Evolutionary conservation across 2,888 invertebrate species (phyloP), one percentile per base, ranked within the genome.

Genomic region (Cyaniris semiargus): DNA sequence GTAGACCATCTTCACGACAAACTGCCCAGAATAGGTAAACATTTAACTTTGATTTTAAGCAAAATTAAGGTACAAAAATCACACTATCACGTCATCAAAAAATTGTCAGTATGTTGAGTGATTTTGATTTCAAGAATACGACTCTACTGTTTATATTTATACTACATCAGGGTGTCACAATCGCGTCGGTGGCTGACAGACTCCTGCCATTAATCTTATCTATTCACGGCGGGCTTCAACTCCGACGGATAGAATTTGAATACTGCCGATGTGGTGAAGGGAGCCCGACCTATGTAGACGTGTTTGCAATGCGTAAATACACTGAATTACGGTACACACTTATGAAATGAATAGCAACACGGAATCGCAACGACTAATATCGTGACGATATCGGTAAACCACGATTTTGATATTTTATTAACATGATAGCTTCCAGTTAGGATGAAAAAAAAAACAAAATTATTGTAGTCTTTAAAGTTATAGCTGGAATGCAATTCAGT

Each of bases 171-270:
- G 78, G 79, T 76, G 80, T 78, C 80, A 77, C 79, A 80, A 80
- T 80, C 82, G 82, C 85, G 85, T 86, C 85, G 84, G 85, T 84
- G 83, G 83, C 84, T 81, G 84, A 82, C 85, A 82, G 84, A 82
- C 85, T 82, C 80, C 84, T 80, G 83, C 86, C 85, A 89, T 89
- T 89, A 88, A 90, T 89, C 89, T 89, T 89, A 89, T 89, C 89
- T 88, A 90, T 90, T 89, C 88, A 89, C 86, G 84, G 84, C 84
- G 85, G 84, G 81, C 84, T 85, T 86, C 84, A 86, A 83, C 85
- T 82, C 80, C 82, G 80, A 81, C 86, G 86, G 84, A 85, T 86
- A 85, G 85, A 90, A 89, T 89, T 88, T 89, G 88, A 90, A 89
- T 88, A 88, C 84, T 85, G 87, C 82, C 85, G 83, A 81, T 82